phyloP scores from a whole-genome alignment of 2,888 invertebrate genomes.

The Tachina lurida region DNA sequence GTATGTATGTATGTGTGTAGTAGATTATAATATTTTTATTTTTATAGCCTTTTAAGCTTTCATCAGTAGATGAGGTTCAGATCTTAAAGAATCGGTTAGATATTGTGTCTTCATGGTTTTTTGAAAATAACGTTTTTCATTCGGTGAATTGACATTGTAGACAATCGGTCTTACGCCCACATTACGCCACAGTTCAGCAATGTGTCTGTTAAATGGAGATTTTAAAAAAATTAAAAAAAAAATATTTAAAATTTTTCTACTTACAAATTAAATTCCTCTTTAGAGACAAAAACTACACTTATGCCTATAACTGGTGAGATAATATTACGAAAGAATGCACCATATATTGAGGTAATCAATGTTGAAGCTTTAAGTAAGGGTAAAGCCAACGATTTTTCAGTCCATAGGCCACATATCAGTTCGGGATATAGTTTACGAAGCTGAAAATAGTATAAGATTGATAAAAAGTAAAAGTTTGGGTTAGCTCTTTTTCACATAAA shows the following conservation, averaged over 20 bases:
- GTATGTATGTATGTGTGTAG: constrained; percentile 24
- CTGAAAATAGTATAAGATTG: constrained; percentile 65
- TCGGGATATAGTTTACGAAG: constrained; percentile 81
- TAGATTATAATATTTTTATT: constrained; percentile 9
- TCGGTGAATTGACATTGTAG: constrained; percentile 83
- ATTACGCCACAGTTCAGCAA: constrained; percentile 82
- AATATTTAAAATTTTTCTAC: constrained; percentile 59
- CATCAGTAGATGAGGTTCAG: constrained; percentile 82
- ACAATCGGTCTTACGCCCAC: constrained; percentile 83
- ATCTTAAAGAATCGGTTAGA: constrained; percentile 82
- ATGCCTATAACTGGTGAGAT: constrained; percentile 83
- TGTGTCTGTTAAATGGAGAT: constrained; percentile 76
- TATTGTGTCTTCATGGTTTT: constrained; percentile 83
- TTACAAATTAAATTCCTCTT: constrained; percentile 83
- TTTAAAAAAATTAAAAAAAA: not conserved
- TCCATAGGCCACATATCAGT: constrained; percentile 82
- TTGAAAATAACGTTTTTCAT: constrained; percentile 83
- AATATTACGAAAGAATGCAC: constrained; percentile 82
- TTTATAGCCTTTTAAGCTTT: constrained; percentile 76
- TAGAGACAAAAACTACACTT: constrained; percentile 82
- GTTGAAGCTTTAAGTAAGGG: constrained; percentile 81
- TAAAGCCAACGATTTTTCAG: constrained; percentile 80
- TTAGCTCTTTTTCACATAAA: not conserved
- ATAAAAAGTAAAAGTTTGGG: not conserved
- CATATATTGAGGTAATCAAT: constrained; percentile 82